phyloP scores from a whole-genome alignment of 1,140 invertebrate species.

The Drosophila melanica region DNA sequence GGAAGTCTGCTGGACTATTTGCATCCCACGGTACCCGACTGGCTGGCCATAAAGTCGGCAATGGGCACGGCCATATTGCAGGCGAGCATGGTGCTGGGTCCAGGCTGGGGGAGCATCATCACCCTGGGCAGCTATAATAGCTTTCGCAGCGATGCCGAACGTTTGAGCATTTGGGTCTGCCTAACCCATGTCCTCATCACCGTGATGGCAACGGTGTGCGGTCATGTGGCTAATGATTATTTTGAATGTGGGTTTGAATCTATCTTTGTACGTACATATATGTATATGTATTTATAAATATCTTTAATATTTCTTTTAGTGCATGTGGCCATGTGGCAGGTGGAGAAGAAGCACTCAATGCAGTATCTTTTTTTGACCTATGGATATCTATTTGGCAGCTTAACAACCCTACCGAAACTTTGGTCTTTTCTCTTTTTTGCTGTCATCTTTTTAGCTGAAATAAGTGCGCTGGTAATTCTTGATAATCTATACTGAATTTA shows the following conservation, averaged over 20 bases:
- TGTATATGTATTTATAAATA: neutral
- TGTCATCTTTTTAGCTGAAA: constrained; percentile 72
- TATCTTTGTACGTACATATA: neutral
- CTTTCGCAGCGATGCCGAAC: constrained; percentile 73
- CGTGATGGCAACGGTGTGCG: constrained; percentile 65
- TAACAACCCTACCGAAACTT: constrained; percentile 67
- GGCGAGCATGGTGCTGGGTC: constrained; percentile 66
- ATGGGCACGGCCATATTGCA: constrained; percentile 60
- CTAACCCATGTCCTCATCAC: constrained; percentile 59
- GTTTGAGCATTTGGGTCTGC: constrained; percentile 65
- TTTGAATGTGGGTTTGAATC: constrained; percentile 60
- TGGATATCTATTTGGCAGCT: constrained; percentile 70
- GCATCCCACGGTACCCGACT: constrained; percentile 47
- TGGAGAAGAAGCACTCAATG: constrained; percentile 70
- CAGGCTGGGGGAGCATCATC: constrained; percentile 76
- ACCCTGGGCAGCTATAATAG: constrained; percentile 74
- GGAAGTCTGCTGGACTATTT: constrained; percentile 46
- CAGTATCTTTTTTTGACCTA: constrained; percentile 75
- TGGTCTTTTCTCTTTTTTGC: constrained; percentile 77
- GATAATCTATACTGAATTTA: neutral
- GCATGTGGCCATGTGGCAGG: constrained; percentile 72
- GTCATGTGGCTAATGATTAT: constrained; percentile 76
- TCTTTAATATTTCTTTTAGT: constrained; percentile 35
- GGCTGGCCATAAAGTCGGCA: constrained; percentile 24
- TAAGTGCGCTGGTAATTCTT: constrained; percentile 68